phyloP scores from a whole-genome alignment of 2,797 vertebrate genomes.

The Tolypeutes matacus region DNA sequence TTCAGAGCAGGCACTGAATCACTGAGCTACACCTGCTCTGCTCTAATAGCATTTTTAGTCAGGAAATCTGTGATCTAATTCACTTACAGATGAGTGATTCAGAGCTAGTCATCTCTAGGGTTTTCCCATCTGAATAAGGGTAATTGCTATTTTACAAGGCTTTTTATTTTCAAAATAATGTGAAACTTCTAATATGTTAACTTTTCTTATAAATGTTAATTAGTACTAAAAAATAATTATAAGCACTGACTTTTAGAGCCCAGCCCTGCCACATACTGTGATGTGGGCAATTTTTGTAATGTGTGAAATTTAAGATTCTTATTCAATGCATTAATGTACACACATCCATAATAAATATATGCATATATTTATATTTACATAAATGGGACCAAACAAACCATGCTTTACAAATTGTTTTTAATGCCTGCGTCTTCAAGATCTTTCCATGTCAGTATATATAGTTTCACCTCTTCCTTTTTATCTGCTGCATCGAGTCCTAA shows the following conservation, averaged over 20 bases:
- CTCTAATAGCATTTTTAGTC: background rate
- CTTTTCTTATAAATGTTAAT: constrained; percentile 14
- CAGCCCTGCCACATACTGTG: background rate
- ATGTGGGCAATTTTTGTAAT: background rate
- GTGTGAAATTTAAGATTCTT: background rate
- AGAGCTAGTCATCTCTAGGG: background rate
- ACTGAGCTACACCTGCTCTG: too few species aligned
- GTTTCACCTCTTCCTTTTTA: background rate
- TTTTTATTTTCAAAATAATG: background rate
- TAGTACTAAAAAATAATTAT: background rate
- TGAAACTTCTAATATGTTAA: background rate
- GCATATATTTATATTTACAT: background rate
- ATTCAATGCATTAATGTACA: background rate
- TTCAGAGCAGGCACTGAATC: too few species aligned
- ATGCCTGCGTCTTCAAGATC: too few species aligned
- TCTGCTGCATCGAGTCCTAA: background rate
- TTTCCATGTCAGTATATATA: background rate
- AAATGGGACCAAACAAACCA: background rate
- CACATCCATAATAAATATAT: background rate
- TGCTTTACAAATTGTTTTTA: background rate
- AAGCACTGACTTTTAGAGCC: background rate
- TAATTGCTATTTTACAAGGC: background rate
- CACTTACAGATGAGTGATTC: background rate
- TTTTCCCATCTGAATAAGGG: background rate
- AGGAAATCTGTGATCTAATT: background rate